Conservation (phyloP, 2,113 vertebrate genomes). For the Hiodon tergisus region DNA sequence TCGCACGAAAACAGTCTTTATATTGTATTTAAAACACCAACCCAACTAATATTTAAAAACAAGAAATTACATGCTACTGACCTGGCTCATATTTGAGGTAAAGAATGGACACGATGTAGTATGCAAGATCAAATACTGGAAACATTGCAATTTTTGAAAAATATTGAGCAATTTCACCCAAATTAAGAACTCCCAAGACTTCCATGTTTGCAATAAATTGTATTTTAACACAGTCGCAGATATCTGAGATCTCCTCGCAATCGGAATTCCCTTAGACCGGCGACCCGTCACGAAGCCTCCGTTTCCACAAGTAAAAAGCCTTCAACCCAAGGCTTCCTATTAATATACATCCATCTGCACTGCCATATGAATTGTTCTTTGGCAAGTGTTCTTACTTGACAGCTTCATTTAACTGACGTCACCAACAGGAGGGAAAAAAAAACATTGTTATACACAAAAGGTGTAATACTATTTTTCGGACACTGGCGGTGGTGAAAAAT, state of each 20-base stretch:
- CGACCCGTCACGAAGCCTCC: conserved; percentile 47
- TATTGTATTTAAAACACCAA: neutral
- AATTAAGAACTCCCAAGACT: conserved; percentile 70
- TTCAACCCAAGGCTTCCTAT: conserved; percentile 59
- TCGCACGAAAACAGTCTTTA: neutral
- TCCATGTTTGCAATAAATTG: conserved; percentile 67
- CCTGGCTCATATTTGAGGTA: conserved; percentile 97
- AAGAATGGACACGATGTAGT: conserved; percentile 92
- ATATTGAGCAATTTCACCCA: conserved; percentile 77
- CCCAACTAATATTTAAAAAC: neutral
- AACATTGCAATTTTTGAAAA: conserved; percentile 90
- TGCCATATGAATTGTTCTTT: conserved; percentile 21
- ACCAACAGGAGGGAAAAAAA: neutral
- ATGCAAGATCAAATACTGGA: conserved; percentile 89
- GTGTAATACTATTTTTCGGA: neutral
- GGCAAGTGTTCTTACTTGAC: conserved; percentile 22
- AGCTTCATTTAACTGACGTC: conserved; percentile 26
- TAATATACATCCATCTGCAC: conserved; percentile 58
- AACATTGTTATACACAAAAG: neutral
- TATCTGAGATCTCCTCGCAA: conserved; percentile 41
- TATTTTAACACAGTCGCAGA: neutral
- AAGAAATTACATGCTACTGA: conserved; percentile 50
- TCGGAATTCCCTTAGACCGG: conserved; percentile 45
- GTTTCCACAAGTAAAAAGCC: conserved; percentile 42
- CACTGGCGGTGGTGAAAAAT: neutral